These are phyloP conservation scores for Hycleus phaleratus DNA, from an alignment of 1,140 invertebrate genomes.

Conservation along the genomic window DNA sequence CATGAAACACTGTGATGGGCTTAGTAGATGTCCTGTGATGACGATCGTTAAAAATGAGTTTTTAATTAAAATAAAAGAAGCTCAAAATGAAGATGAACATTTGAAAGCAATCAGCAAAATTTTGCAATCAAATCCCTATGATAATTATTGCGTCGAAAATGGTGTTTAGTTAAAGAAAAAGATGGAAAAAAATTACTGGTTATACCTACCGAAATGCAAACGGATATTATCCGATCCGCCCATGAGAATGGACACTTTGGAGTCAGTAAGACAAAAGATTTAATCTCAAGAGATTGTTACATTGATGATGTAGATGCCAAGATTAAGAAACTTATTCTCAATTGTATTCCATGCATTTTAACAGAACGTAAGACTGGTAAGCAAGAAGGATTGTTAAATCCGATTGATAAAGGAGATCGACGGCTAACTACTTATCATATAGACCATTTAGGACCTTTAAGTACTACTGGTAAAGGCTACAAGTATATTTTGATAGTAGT, in stretches of 20 bases:
- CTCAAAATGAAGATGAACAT: conserved; percentile 22
- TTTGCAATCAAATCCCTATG: conserved; percentile 17
- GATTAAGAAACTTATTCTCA: too few relatives aligned
- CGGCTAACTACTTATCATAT: conserved; percentile 33
- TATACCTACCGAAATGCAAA: conserved; percentile 19
- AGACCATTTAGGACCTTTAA: conserved; percentile 40
- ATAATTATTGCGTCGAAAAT: conserved; percentile 24
- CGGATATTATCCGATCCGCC: conserved; percentile 19
- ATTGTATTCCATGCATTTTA: conserved; percentile 32
- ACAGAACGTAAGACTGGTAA: conserved; percentile 38
- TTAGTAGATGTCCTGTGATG: conserved; percentile 37
- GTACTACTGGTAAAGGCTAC: conserved; percentile 39
- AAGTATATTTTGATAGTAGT: conserved; percentile 38
- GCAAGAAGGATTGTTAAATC: conserved; percentile 34
- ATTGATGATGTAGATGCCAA: too few relatives aligned
- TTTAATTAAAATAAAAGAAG: conserved; percentile 8
- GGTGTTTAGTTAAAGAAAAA: conserved; percentile 20
- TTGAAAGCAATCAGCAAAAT: conserved; percentile 22
- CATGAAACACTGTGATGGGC: conserved; percentile 42
- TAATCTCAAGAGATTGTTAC: conserved; percentile 23
- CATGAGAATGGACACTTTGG: conserved; percentile 27
- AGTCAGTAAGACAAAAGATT: conserved; percentile 35
- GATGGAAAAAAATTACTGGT: conserved; percentile 19
- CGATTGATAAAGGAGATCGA: conserved; percentile 22
- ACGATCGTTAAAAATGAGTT: conserved; percentile 17